These are phyloP conservation scores for Ecliptopera silaceata DNA, from an alignment of 2,888 invertebrate species.

Conservation along the genomic window DNA sequence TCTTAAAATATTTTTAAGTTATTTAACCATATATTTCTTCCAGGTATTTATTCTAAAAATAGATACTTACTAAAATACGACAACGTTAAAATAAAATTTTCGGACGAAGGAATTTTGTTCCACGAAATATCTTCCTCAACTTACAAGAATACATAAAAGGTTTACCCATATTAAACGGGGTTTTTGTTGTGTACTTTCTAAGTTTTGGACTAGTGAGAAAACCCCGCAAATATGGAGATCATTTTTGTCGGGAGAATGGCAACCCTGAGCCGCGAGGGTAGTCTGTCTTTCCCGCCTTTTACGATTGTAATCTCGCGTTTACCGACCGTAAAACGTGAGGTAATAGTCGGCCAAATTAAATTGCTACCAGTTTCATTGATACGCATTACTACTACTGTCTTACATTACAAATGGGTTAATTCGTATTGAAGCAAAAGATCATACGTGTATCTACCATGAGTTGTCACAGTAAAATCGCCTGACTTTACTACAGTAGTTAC, in stretches of 20 bases:
- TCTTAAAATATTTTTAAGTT: no score
- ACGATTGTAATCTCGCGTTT: constrained; percentile 70
- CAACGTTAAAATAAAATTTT: constrained; percentile 5
- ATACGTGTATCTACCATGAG: no score
- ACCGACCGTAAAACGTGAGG: constrained; percentile 61
- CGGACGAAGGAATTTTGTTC: constrained; percentile 8
- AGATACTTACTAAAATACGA: not conserved
- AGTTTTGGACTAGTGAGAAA: constrained; percentile 17
- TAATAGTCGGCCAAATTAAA: constrained; percentile 59
- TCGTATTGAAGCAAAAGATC: not conserved
- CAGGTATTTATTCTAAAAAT: no score
- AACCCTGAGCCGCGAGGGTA: constrained; percentile 45
- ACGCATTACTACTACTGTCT: constrained; percentile 39
- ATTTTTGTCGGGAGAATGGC: constrained; percentile 27
- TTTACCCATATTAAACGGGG: constrained; percentile 1
- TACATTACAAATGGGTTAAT: constrained; percentile 8
- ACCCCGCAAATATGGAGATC: constrained; percentile 21
- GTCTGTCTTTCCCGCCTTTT: constrained; percentile 63
- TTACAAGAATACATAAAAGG: constrained; percentile 20
- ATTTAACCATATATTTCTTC: no score
- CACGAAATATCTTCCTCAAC: constrained; percentile 14
- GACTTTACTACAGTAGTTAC: no score
- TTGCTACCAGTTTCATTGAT: constrained; percentile 49
- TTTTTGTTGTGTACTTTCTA: constrained; percentile 15
- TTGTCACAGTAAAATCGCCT: no score